phyloP scores from a whole-genome alignment of 2,113 vertebrate genomes.

The Ochotona curzoniae region DNA sequence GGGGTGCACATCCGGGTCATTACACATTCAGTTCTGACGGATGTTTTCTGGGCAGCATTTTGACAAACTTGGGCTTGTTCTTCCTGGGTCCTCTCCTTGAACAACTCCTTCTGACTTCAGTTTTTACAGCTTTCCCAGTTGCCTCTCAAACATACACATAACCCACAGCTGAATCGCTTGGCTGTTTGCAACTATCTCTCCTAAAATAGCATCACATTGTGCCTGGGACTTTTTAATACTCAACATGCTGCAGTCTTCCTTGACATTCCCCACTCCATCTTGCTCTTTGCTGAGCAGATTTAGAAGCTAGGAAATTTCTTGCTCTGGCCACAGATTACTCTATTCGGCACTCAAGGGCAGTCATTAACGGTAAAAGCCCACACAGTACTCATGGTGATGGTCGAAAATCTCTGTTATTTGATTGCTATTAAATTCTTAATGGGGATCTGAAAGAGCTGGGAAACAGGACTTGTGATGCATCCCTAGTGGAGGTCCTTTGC shows the following conservation, averaged over 20 bases:
- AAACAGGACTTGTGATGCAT: not conserved
- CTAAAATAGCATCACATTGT: not conserved
- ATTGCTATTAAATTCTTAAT: conserved; percentile 81
- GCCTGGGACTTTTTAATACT: not conserved
- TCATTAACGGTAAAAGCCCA: conserved; percentile 73
- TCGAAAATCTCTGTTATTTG: conserved; percentile 59
- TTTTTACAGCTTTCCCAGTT: not conserved
- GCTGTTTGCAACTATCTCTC: not conserved
- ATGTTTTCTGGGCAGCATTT: conserved; percentile 13
- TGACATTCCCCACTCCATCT: conserved; percentile 53
- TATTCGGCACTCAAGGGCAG: conserved; percentile 65
- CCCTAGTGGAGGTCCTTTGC: not conserved
- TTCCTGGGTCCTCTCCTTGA: not conserved
- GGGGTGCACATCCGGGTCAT: not conserved
- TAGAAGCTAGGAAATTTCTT: conserved; percentile 61
- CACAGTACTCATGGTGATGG: conserved; percentile 49
- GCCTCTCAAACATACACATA: not conserved
- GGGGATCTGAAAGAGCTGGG: conserved; percentile 61
- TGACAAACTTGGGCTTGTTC: conserved; percentile 2
- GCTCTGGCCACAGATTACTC: conserved; percentile 56
- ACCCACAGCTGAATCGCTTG: not conserved
- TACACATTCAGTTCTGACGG: not conserved
- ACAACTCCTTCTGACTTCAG: not conserved
- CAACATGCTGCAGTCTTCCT: conserved; percentile 2
- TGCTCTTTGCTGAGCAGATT: conserved; percentile 54